These are phyloP conservation scores for Pseudeuparius sepicola DNA, from an alignment of 2,888 invertebrate genomes.

Conservation along the genomic window DNA sequence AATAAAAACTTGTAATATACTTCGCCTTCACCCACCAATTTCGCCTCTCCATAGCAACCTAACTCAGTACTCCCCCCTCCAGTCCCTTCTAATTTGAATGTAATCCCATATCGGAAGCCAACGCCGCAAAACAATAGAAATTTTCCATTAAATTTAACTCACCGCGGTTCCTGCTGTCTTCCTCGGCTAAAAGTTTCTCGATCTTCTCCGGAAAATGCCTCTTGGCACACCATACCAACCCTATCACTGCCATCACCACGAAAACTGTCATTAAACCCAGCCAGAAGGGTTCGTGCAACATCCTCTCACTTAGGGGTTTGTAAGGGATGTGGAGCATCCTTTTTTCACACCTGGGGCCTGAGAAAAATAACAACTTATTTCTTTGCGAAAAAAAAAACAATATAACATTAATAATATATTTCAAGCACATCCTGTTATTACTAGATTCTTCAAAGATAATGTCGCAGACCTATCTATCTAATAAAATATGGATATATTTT, in stretches of 20 bases:
- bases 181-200: conserved; percentile 71
- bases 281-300: conserved; percentile 86
- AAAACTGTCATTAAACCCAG: conserved; percentile 77
- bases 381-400: neutral
- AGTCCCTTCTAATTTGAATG: no score
- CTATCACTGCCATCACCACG: conserved; percentile 67
- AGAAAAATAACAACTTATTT: conserved; percentile 4
- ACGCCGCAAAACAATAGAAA: no score
- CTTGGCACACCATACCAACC: conserved; percentile 74
- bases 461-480: no score
- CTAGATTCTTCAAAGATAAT: no score
- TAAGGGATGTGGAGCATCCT: conserved; percentile 59
- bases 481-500: no score
- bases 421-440: no score
- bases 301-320: conserved; percentile 64
- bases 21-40: no score
- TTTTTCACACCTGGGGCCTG: conserved; percentile 51
- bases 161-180: conserved; percentile 59
- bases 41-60: no score
- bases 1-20: no score
- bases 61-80: no score
- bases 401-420: conserved; percentile 11
- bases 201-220: conserved; percentile 79
- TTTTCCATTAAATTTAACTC: conserved; percentile 23
- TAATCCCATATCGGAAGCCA: no score